These are phyloP conservation scores for Pecten maximus DNA, from an alignment of 2,888 invertebrate genomes.

Conservation along the genomic window DNA sequence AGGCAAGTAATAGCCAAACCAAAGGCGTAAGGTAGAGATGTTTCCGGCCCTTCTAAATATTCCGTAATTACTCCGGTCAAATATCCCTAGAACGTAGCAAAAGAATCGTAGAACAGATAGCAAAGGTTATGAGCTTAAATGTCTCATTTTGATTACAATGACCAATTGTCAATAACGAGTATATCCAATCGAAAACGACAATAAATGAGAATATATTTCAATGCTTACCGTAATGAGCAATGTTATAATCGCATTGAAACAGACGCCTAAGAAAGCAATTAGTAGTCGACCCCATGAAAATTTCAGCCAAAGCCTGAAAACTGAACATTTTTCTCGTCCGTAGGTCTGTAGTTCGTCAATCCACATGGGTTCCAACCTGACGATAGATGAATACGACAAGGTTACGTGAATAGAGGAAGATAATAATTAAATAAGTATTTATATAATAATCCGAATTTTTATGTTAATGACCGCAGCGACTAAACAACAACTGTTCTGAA, in stretches of 20 bases:
- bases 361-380: background rate
- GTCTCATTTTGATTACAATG: too few relatives aligned
- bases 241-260: background rate
- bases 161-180: too few relatives aligned
- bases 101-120: too few relatives aligned
- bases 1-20: constrained; percentile 56
- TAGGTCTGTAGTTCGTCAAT: background rate
- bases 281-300: background rate
- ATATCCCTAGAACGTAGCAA: constrained; percentile 58
- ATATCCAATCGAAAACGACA: too few relatives aligned
- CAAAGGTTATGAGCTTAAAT: too few relatives aligned
- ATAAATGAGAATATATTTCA: too few relatives aligned
- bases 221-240: background rate
- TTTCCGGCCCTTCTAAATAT: constrained; percentile 58
- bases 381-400: background rate
- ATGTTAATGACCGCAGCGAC: too few relatives aligned
- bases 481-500: too few relatives aligned
- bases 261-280: background rate
- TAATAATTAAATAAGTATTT: too few relatives aligned
- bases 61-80: constrained; percentile 58
- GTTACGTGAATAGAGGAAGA: too few relatives aligned
- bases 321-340: background rate
- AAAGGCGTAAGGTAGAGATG: constrained; percentile 58
- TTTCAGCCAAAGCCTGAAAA: background rate
- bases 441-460: too few relatives aligned